Conservation (phyloP, 2,888 invertebrate genomes). For the Tipula helvola region DNA sequence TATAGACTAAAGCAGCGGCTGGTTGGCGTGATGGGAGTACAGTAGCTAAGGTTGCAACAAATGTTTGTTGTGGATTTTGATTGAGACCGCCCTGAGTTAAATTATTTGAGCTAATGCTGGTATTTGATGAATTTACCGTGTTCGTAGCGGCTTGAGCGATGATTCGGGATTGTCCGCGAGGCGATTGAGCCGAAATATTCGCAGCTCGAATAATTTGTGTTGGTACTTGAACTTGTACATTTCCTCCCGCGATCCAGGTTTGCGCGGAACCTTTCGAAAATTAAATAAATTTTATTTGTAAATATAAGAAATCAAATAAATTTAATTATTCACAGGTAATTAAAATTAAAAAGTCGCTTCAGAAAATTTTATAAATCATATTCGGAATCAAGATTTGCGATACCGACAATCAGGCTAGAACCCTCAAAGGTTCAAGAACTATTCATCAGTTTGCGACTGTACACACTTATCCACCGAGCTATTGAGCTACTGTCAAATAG, state of each 20-base stretch:
- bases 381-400: neutral
- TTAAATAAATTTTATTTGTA: neutral
- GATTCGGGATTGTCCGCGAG: conserved; percentile 29
- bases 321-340: neutral
- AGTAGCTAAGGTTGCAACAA: conserved; percentile 31
- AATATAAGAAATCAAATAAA: neutral
- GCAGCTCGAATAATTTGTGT: conserved; percentile 32
- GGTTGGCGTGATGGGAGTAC: conserved; percentile 32
- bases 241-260: conserved; percentile 31
- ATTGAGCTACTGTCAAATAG: neutral
- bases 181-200: conserved; percentile 19
- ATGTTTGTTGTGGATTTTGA: conserved; percentile 24
- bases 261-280: conserved; percentile 21
- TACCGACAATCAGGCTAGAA: neutral
- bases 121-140: conserved; percentile 11
- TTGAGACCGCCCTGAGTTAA: neutral
- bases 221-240: conserved; percentile 23
- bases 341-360: neutral
- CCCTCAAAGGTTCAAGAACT: neutral
- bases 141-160: conserved; percentile 29
- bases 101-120: neutral
- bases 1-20: conserved; percentile 30
- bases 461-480: neutral
- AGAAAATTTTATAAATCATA: neutral
- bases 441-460: neutral